A percentile compares a stretch with the other conserved stretches of the same genome.
These are phyloP conservation scores for Drosophila yakuba DNA, from an alignment of 1,140 invertebrate species.

Conservation along the genomic window DNA sequence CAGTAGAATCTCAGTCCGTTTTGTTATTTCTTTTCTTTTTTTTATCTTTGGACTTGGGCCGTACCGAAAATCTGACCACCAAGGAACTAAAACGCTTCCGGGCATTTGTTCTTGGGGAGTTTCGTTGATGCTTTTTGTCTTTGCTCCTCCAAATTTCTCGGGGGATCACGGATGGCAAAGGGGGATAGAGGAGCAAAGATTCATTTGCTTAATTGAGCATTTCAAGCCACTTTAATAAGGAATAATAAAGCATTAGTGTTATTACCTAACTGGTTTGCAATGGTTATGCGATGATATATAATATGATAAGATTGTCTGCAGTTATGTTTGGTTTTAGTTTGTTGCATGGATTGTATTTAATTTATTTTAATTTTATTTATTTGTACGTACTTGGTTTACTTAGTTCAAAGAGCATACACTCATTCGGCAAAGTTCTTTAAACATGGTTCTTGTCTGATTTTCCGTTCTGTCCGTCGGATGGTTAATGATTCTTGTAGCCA, in stretches of 20 bases:
- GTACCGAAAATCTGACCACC: conserved; percentile 51
- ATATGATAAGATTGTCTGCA: too few species aligned
- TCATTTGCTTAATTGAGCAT: conserved; percentile 21
- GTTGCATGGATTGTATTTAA: too few species aligned
- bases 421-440: neutral
- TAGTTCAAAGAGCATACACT: neutral
- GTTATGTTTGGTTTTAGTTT: too few species aligned
- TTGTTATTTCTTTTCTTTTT: conserved; percentile 40
- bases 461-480: conserved; percentile 13
- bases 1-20: conserved; percentile 26
- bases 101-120: conserved; percentile 28
- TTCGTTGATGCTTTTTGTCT: conserved; percentile 7
- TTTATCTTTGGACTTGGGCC: conserved; percentile 25
- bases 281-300: too few species aligned
- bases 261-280: neutral
- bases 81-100: conserved; percentile 48
- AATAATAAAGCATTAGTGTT: conserved; percentile 2
- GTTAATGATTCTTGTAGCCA: conserved; percentile 36
- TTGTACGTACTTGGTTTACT: neutral
- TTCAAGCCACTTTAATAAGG: conserved; percentile 1
- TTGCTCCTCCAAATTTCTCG: conserved; percentile 9
- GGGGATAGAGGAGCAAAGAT: neutral
- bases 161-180: conserved; percentile 11
- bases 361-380: too few species aligned
- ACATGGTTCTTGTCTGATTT: conserved; percentile 1